A percentile compares a stretch with the other conserved stretches of the same genome.
These are phyloP conservation scores for Andrena haemorrhoa DNA, from an alignment of 2,888 invertebrate species.

Conservation along the genomic window DNA sequence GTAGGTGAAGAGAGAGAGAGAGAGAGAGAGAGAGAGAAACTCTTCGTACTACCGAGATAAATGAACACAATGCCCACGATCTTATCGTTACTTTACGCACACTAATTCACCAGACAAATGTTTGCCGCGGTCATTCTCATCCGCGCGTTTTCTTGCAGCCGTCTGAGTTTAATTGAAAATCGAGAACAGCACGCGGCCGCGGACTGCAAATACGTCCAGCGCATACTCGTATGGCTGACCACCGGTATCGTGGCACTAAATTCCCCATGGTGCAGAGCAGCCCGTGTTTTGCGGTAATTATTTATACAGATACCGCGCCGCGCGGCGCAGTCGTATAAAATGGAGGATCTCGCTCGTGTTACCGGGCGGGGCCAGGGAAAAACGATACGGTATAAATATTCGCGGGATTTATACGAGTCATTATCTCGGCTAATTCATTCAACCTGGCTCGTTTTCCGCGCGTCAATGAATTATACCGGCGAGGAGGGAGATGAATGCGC, in stretches of 20 bases:
- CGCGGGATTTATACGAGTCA: constrained; percentile 48
- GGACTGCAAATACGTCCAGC: constrained; percentile 11
- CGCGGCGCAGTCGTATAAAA: constrained; percentile 12
- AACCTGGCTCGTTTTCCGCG: constrained; percentile 17
- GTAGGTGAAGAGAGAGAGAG: too few species aligned
- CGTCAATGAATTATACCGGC: constrained; percentile 12
- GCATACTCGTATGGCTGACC: neutral
- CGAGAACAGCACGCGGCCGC: constrained; percentile 21
- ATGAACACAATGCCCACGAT: too few species aligned
- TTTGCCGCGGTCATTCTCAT: neutral
- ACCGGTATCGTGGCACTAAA: neutral
- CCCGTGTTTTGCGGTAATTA: constrained; percentile 46
- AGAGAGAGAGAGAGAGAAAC: too few species aligned
- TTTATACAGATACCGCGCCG: constrained; percentile 35
- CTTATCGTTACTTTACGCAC: neutral
- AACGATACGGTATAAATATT: constrained; percentile 46
- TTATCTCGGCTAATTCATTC: constrained; percentile 56
- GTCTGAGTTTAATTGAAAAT: constrained; percentile 44
- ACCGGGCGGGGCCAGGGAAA: neutral
- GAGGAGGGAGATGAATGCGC: constrained; percentile 30
- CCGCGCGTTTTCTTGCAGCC: constrained; percentile 19
- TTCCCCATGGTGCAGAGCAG: neutral
- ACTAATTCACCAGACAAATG: neutral
- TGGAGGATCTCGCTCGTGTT: constrained; percentile 3
- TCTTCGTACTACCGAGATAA: too few species aligned